These are phyloP conservation scores for Lasiurus borealis DNA, from an alignment of 2,113 vertebrate species.

Conservation along the genomic window DNA sequence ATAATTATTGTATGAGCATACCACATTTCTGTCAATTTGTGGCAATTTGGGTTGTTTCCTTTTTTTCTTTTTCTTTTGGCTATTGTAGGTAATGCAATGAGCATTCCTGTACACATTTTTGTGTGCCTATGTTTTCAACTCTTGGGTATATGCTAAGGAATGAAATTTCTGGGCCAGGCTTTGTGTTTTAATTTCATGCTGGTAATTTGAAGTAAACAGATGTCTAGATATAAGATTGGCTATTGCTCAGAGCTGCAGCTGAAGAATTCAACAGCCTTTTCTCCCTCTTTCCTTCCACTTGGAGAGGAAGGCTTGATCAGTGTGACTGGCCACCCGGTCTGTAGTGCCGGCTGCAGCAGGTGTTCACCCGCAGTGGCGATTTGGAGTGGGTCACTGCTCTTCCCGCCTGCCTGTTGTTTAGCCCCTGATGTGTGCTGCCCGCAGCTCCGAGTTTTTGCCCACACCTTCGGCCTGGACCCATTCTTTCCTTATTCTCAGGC, in stretches of 20 bases:
- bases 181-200: background rate
- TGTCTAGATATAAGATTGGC: background rate
- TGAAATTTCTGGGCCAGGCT: background rate
- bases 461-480: background rate
- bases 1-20: background rate
- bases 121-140: background rate
- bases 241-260: background rate
- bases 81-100: background rate
- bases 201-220: conserved; percentile 27
- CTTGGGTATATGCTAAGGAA: no score
- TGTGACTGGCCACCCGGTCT: background rate
- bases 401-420: background rate
- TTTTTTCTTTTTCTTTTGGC: background rate
- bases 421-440: background rate
- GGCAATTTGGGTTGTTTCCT: background rate
- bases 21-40: background rate
- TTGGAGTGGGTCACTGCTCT: background rate
- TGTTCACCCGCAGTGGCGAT: background rate
- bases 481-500: background rate
- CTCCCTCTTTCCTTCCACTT: background rate
- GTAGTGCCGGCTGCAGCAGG: background rate
- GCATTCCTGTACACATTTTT: background rate
- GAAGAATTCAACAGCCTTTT: background rate
- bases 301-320: background rate
- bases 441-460: background rate